phyloP scores from a whole-genome alignment of 2,797 vertebrate genomes.

The Tapera naevia region DNA sequence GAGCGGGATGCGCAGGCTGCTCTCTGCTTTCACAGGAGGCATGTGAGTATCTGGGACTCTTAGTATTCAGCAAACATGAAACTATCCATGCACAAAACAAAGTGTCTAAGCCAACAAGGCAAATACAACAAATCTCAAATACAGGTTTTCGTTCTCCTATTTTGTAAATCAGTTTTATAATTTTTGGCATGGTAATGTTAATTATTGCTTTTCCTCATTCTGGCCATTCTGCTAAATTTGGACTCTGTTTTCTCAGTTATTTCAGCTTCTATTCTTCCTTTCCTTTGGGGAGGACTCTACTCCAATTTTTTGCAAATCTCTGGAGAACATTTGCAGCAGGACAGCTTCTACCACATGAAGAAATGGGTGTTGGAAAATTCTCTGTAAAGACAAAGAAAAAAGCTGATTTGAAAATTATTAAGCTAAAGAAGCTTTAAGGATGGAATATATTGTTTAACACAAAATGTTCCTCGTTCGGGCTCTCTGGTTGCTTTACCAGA shows the following conservation, averaged over 20 bases:
- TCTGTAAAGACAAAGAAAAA: background rate
- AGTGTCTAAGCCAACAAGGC: background rate
- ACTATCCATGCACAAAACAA: background rate
- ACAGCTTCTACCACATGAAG: background rate
- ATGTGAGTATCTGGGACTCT: background rate
- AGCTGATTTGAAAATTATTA: background rate
- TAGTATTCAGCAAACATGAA: background rate
- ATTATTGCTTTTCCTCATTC: background rate
- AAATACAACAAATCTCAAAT: background rate
- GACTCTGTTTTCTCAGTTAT: background rate
- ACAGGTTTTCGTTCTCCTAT: background rate
- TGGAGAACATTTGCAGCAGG: background rate
- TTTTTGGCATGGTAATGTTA: background rate
- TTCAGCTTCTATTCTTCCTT: background rate
- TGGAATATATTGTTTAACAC: background rate
- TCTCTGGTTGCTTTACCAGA: background rate
- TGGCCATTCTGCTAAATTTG: background rate
- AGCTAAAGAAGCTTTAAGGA: background rate
- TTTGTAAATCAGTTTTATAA: background rate
- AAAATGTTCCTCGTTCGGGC: background rate
- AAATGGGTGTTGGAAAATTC: background rate
- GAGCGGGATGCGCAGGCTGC: fast-evolving
- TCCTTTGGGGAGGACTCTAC: background rate
- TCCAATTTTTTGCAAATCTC: background rate
- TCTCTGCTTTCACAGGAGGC: background rate